phyloP scores from a whole-genome alignment of 2,113 vertebrate species.

The Pteronura brasiliensis region DNA sequence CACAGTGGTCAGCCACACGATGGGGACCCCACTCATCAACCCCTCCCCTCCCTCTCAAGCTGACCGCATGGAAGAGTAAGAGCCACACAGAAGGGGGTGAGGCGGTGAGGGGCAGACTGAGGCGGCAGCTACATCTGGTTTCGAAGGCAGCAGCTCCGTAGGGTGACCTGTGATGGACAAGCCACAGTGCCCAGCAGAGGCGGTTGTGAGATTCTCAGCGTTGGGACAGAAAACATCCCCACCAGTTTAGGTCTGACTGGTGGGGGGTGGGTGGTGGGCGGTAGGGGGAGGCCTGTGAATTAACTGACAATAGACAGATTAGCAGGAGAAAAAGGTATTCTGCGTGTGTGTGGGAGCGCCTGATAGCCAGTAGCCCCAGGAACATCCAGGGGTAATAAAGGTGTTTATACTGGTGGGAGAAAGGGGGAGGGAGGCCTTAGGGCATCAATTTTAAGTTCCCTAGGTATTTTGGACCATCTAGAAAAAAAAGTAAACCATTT shows the following conservation, averaged over 20 bases:
- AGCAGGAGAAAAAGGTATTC: neutral
- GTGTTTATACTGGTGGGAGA: neutral
- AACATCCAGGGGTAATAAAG: neutral
- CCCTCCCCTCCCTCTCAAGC: neutral
- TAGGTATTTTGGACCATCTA: neutral
- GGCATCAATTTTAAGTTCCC: neutral
- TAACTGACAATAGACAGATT: neutral
- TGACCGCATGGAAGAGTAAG: neutral
- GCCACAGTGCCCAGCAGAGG: too few relatives aligned
- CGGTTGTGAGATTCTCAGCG: neutral
- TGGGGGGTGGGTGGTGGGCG: fast-evolving
- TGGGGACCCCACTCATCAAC: neutral
- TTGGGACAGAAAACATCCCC: neutral
- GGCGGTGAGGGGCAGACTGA: fast-evolving
- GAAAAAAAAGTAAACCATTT: neutral
- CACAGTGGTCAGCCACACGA: neutral
- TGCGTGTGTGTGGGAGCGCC: neutral
- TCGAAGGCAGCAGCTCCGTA: neutral
- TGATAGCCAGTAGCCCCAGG: neutral
- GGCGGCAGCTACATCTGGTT: neutral
- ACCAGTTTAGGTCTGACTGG: neutral
- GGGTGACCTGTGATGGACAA: too few relatives aligned
- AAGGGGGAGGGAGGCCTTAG: neutral
- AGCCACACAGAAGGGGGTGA: fast-evolving
- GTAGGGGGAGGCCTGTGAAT: neutral